phyloP scores from a whole-genome alignment of 2,113 vertebrate genomes.

The Mugil cephalus region DNA sequence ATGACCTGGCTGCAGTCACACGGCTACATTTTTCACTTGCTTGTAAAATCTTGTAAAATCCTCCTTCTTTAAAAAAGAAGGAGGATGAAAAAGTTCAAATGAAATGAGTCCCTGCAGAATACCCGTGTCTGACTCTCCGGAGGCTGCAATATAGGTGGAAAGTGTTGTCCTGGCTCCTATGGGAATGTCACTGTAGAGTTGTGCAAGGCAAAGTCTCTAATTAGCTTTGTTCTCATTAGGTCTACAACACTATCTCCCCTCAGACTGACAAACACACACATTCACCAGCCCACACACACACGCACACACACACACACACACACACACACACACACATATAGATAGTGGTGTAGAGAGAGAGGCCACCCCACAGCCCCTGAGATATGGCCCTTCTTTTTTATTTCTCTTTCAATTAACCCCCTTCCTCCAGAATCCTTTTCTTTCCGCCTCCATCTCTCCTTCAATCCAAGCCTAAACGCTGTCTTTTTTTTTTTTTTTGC shows the following conservation, averaged over 20 bases:
- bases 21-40: slow-evolving; percentile 17
- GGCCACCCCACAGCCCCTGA: slow-evolving; percentile 57
- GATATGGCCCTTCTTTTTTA: slow-evolving; percentile 63
- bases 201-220: slow-evolving; percentile 68
- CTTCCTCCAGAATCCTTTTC: slow-evolving; percentile 43
- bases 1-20: slow-evolving; percentile 23
- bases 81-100: slow-evolving; percentile 29
- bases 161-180: slow-evolving; percentile 53
- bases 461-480: slow-evolving; percentile 28
- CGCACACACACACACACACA: slow-evolving; percentile 16
- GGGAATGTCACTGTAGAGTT: slow-evolving; percentile 49
- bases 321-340: slow-evolving; percentile 17
- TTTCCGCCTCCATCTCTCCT: slow-evolving; percentile 46
- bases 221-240: slow-evolving; percentile 79
- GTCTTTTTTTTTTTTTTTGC: slow-evolving; percentile 43
- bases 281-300: slow-evolving; percentile 1
- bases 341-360: slow-evolving; percentile 27
- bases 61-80: slow-evolving; percentile 10
- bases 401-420: slow-evolving; percentile 75
- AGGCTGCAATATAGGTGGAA: slow-evolving; percentile 49
- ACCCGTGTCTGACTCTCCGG: slow-evolving; percentile 21
- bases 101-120: slow-evolving; percentile 16
- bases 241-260: slow-evolving; percentile 55
- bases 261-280: slow-evolving; percentile 52
- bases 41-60: slow-evolving; percentile 38